phyloP scores from a whole-genome alignment of 2,797 vertebrate species.

The Pipistrellus kuhlii region DNA sequence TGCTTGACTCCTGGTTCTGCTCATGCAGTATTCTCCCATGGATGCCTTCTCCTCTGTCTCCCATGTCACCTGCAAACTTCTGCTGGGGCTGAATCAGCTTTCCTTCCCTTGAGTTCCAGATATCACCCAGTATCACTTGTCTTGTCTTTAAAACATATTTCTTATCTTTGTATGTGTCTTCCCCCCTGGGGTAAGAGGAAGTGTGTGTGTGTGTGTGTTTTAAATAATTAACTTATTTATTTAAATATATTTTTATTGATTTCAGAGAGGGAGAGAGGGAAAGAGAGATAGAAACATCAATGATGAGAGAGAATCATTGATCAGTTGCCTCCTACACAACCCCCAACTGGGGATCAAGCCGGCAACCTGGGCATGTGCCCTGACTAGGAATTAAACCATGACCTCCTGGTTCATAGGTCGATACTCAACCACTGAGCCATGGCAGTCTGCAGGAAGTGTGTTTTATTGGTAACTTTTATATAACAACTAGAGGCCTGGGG shows the following conservation, averaged over 20 bases:
- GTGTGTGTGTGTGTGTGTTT: background rate
- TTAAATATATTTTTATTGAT: too few relatives aligned
- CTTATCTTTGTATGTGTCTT: background rate
- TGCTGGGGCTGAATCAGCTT: background rate
- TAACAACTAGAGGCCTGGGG: background rate
- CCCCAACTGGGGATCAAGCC: too few relatives aligned
- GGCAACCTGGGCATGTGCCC: too few relatives aligned
- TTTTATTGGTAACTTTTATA: background rate
- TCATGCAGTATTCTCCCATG: accelerated
- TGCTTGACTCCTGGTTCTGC: background rate
- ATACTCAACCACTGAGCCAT: too few relatives aligned
- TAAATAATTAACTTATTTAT: too few relatives aligned
- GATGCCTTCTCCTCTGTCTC: background rate
- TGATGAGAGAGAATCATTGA: too few relatives aligned
- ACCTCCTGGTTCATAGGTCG: too few relatives aligned
- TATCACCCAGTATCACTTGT: background rate
- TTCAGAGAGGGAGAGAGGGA: too few relatives aligned
- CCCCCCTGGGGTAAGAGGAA: background rate
- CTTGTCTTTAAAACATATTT: background rate
- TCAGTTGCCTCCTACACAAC: too few relatives aligned
- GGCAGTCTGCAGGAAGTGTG: background rate
- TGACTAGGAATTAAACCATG: too few relatives aligned
- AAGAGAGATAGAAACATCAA: too few relatives aligned
- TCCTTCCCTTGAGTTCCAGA: background rate
- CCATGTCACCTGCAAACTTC: background rate